Evolutionary conservation across 53 echinoderm and acorn worm species (phyloP).

Genomic region (Zoroaster sp.): DNA sequence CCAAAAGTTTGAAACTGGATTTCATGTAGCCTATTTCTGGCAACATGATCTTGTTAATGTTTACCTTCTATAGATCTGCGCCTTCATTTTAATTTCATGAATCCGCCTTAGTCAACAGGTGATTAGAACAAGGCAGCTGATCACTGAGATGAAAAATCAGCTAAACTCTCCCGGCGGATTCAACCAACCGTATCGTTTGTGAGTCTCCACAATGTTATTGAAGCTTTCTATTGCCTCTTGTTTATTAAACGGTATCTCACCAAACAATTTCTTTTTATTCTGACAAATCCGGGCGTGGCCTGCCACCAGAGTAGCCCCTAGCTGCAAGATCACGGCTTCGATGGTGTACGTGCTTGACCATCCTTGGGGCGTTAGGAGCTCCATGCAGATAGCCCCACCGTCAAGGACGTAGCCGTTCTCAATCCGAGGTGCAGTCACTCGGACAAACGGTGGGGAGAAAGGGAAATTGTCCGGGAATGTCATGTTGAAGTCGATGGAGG

Average conservation of each 20-base stretch:
- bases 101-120: not conserved
- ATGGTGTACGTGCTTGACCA: conserved; percentile 80
- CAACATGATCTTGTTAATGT: too few relatives aligned
- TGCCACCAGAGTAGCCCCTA: conserved; percentile 76
- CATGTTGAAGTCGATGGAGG: conserved; percentile 68
- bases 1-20: too few relatives aligned
- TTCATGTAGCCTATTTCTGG: too few relatives aligned
- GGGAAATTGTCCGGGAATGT: conserved; percentile 81
- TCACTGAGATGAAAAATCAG: conserved; percentile 19
- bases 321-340: conserved; percentile 79
- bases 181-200: conserved; percentile 75
- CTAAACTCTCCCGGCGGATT: conserved; percentile 76
- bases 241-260: conserved; percentile 74
- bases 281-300: conserved; percentile 70
- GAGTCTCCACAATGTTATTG: conserved; percentile 71
- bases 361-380: conserved; percentile 74
- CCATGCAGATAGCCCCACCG: conserved; percentile 84
- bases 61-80: too few relatives aligned
- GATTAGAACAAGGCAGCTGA: not conserved
- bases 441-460: conserved; percentile 82
- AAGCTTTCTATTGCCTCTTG: conserved; percentile 75
- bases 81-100: not conserved
- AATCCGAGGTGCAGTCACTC: conserved; percentile 67
- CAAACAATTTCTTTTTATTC: conserved; percentile 36
- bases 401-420: conserved; percentile 81